Percentiles rank a stretch among this genome's conserved stretches.
phyloP scores from a whole-genome alignment of 2,888 invertebrate species.

The Macaria notata region DNA sequence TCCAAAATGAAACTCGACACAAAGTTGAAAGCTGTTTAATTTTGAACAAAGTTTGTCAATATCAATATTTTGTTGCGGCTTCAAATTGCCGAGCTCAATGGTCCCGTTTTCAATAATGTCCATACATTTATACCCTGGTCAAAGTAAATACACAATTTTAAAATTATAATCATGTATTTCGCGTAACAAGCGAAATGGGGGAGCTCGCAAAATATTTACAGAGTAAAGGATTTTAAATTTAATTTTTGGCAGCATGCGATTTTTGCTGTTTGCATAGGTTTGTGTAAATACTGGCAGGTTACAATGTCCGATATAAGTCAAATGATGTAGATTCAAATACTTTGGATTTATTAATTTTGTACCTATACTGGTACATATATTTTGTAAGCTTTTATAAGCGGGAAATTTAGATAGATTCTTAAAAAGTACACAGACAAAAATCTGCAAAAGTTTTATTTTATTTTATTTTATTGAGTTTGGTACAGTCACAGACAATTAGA shows the following conservation, averaged over 20 bases:
- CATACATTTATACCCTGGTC: constrained; percentile 29
- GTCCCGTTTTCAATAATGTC: constrained; percentile 45
- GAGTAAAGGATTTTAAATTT: neutral
- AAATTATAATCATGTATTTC: constrained; percentile 17
- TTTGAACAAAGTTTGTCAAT: constrained; percentile 48
- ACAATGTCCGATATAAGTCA: neutral
- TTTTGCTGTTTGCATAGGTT: neutral
- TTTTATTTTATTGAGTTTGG: no score
- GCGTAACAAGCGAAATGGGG: neutral
- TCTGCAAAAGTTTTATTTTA: no score
- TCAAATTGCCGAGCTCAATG: constrained; percentile 49
- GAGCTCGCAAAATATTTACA: constrained; percentile 5
- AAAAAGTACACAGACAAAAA: no score
- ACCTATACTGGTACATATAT: no score
- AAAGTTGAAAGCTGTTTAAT: constrained; percentile 28
- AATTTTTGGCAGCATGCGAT: constrained; percentile 1
- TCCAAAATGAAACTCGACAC: constrained; percentile 33
- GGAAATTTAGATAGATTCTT: no score
- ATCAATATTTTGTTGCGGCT: constrained; percentile 56
- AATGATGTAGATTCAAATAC: no score
- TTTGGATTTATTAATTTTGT: no score
- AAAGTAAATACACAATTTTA: constrained; percentile 20
- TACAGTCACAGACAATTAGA: no score
- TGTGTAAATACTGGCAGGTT: neutral
- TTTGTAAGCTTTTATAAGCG: no score